Evolutionary conservation across 2,113 vertebrate species (phyloP).

Genomic region (Paracanthobrama guichenoti): DNA sequence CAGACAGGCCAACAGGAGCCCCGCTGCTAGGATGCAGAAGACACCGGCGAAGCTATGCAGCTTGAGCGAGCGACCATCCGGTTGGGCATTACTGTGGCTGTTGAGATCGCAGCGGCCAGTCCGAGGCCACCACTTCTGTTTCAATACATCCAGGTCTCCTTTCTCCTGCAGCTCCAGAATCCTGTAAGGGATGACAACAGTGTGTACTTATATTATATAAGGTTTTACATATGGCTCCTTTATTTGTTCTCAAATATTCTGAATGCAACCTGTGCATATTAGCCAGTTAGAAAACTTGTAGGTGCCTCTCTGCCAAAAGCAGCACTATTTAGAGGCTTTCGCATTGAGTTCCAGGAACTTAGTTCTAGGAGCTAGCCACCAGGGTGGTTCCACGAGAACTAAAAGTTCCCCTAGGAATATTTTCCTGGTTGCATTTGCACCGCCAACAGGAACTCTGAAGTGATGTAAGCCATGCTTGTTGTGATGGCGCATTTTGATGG

Average conservation of each 20-base stretch:
- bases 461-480: no score
- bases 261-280: not conserved
- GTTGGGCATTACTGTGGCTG: slow-evolving; percentile 80
- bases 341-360: no score
- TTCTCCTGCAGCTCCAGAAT: slow-evolving; percentile 96
- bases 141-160: slow-evolving; percentile 94
- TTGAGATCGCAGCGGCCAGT: slow-evolving; percentile 91
- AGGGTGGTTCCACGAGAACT: no score
- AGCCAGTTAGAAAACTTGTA: not conserved
- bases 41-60: slow-evolving; percentile 98
- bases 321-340: not conserved
- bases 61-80: slow-evolving; percentile 90
- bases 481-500: no score
- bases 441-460: no score
- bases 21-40: slow-evolving; percentile 97
- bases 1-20: slow-evolving; percentile 94
- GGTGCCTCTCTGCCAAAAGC: not conserved
- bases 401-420: no score
- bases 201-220: not conserved
- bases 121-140: slow-evolving; percentile 98
- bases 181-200: slow-evolving; percentile 69
- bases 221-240: not conserved
- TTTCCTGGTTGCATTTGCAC: no score
- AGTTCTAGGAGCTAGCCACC: no score
- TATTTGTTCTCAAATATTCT: not conserved